Evolutionary conservation across 2,888 invertebrate genomes (phyloP), one percentile per base, ranked within the genome.

Genomic region (Nezara viridula): DNA sequence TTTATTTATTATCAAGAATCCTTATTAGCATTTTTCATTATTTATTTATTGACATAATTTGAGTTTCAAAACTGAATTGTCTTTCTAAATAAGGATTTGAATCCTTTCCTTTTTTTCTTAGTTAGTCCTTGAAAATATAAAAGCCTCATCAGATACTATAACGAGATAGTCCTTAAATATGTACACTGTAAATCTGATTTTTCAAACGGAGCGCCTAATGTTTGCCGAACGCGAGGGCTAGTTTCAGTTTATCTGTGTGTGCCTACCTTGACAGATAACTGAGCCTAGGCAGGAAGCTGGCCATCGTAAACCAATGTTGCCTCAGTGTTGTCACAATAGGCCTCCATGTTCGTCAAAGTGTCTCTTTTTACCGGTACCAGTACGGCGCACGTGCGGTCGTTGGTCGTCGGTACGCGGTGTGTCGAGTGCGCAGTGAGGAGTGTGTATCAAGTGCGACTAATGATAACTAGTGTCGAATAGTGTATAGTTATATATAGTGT

Each of bases 251-350:
- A 81, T 81, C 44, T 40, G 3, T 81, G 81, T 81, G 81, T 81
- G 81, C 81, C 81, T 81, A 81, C 81, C 81, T 81, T 81, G 81
- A 81, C 40, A n/a, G 81, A 81, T 81, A 81, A 44, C 81, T 24
- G 19, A 2, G 6, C 2, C 44, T 3, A 12, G 81, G 44, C 81
- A 81, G 81, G 81, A 81, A 81, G 44, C 81, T 47, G 9, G 44
- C 44, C 44, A n/a, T 81, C 81, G 81, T 81, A 40, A 40, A 40
- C 81, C 81, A 81, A 81, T 81, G 44, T 81, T 81, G 44, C n/a
- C 12, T 44, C 81, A 81, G 81, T 81, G n/a, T 4, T 47, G 44
- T 16, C 44, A 81, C 81, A 44, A 81, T 81, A n/a, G n/a, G 14
- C 14, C 14, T n/a, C 9, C 81, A 81, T 81, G 81, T 81, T 81